Evolutionary conservation across 2,797 vertebrate genomes (phyloP), one percentile per base, ranked within the genome.

Genomic region (Amniataba percoides): DNA sequence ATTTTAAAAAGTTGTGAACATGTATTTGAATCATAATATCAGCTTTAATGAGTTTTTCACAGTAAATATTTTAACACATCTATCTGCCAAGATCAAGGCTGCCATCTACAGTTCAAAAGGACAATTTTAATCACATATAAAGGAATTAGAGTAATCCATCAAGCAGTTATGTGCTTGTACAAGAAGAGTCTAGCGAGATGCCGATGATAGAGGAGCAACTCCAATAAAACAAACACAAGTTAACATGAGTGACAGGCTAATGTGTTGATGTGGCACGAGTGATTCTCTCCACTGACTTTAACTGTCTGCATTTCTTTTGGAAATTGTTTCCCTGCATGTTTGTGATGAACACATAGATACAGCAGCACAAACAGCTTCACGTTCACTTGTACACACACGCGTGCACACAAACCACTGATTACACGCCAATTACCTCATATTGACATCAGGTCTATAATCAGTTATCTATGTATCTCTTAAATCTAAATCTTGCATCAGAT

Each of bases 101-200:
- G 89, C 87, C 90, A 92, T 80, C 90, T 91, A 82, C 72, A 88
- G 92, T 62, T 81, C 48, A 87, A 18, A 78, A 61, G 3, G 15
- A 58, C 57, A 12, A 74, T 43, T 19, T 66, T 53, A 72, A 73
- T 64, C 46, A 62, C 13, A 19, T 42, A 4, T 49, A 61, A 40
- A 43, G 66, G 5, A 51, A 49, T n/a, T 10, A 25, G 3, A 80
- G 34, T 11, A 2, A 72, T 68, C 51, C 56, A 70, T 76, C 58
- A 68, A 76, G 61, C 13, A 49, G 48, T 57, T 66, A 76, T 21
- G 18, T 57, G 76, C 43, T 55, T 55, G 23, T 43, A 23, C 40
- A 56, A 53, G 36, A 72, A 5, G 21, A 55, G 23, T 53, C 18
- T 10, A 4, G 51, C 34, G 34, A 67, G 36, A 0, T 19, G 27